Percentiles rank a stretch among this genome's conserved stretches.
Conservation (phyloP, 2,888 invertebrate genomes). For the Pterostichus madidus region DNA sequence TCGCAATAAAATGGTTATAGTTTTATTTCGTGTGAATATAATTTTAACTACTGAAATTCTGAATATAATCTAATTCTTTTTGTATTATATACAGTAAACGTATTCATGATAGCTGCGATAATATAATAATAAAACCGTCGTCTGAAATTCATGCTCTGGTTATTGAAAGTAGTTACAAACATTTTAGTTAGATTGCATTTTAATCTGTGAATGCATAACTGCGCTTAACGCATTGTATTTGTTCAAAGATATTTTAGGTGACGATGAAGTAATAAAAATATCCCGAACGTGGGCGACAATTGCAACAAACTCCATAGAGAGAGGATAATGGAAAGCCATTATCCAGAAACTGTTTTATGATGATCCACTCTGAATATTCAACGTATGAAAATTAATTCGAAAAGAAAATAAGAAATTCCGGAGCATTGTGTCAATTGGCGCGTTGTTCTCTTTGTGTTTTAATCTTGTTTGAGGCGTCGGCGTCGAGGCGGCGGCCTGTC, state of each 20-base stretch:
- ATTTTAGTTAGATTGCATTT: no score
- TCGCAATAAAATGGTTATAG: no score
- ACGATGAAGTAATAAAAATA: slow-evolving; percentile 1
- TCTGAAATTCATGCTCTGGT: no score
- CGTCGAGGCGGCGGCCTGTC: slow-evolving; percentile 25
- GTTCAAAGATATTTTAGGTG: neutral
- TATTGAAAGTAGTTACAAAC: no score
- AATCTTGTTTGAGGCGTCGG: slow-evolving; percentile 61
- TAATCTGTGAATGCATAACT: no score
- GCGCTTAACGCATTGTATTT: neutral
- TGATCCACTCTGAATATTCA: slow-evolving; percentile 50
- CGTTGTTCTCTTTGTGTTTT: slow-evolving; percentile 61
- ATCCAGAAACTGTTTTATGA: slow-evolving; percentile 5
- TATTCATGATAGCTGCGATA: no score
- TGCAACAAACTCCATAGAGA: slow-evolving; percentile 2
- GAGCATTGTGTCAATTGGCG: slow-evolving; percentile 50
- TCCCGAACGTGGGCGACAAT: neutral
- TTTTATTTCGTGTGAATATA: no score
- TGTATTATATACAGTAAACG: no score
- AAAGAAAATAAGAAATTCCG: slow-evolving; percentile 62
- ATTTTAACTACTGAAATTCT: no score
- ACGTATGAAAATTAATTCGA: slow-evolving; percentile 53
- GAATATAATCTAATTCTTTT: no score
- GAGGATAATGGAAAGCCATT: slow-evolving; percentile 14
- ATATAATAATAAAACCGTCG: no score